Percentiles rank a stretch among this genome's conserved stretches.
phyloP scores from a whole-genome alignment of 2,888 invertebrate genomes.

The Metacarcinus magister region DNA sequence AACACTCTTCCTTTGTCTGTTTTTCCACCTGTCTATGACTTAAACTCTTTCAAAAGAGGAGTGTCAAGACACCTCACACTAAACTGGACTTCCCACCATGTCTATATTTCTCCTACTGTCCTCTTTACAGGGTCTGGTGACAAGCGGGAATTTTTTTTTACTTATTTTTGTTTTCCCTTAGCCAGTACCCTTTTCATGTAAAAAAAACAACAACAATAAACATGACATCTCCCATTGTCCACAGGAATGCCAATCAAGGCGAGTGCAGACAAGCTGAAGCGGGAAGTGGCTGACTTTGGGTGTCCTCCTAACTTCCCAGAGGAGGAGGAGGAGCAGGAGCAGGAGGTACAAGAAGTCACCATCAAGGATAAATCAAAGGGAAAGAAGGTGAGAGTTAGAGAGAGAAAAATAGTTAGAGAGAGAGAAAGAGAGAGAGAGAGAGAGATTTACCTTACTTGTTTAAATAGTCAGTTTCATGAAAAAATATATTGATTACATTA shows the following conservation, averaged over 20 bases:
- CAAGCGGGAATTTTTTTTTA: no score
- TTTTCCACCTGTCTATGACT: no score
- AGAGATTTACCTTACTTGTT: not conserved
- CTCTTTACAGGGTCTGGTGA: no score
- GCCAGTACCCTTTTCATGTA: no score
- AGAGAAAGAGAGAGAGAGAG: not conserved
- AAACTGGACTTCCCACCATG: no score
- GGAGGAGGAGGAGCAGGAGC: slow-evolving; percentile 85
- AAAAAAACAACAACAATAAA: no score
- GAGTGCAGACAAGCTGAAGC: slow-evolving; percentile 97
- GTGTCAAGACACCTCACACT: no score
- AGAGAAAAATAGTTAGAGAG: not conserved
- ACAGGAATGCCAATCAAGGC: slow-evolving; percentile 89
- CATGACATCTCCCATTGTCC: not conserved
- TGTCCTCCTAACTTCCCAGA: slow-evolving; percentile 95
- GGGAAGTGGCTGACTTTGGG: slow-evolving; percentile 96
- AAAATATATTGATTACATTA: not conserved
- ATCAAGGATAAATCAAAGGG: slow-evolving; percentile 95
- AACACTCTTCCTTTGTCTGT: no score
- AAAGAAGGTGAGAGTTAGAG: slow-evolving; percentile 88
- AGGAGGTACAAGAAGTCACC: slow-evolving; percentile 86
- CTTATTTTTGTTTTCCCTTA: no score
- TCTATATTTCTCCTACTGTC: no score
- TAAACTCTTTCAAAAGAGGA: no score
- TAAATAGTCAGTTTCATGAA: not conserved